Evolutionary conservation across 2,888 invertebrate genomes (phyloP), one percentile per base, ranked within the genome.

Genomic region (Nymphalis polychloros): DNA sequence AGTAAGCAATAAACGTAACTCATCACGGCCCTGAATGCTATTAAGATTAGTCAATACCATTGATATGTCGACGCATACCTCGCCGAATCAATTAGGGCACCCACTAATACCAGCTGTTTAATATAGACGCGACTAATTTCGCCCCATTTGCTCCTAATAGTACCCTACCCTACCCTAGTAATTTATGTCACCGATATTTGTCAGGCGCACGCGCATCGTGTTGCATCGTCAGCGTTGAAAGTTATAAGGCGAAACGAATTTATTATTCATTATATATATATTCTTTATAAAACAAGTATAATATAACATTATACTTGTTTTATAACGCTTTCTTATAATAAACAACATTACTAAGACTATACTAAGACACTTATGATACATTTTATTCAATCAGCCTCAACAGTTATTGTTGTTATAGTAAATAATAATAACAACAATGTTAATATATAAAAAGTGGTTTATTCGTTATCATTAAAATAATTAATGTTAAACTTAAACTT

Each of bases 101-200:
- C 75, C 72, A 76, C 72, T 69, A 74, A 75, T 73, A 73, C 81
- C 82, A 81, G 81, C 84, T 82, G 81, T 80, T 77, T 75, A 74
- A 70, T 78, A 77, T 72, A 78, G 81, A 84, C 82, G 83, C 85
- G 81, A 80, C 80, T 82, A 80, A 82, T 82, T 81, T 81, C 78
- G 73, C 80, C 81, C 82, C 80, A 84, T 86, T 85, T 82, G 78
- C 77, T 78, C 75, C 78, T 77, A 80, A 81, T 82, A 81, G 80
- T 81, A 84, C 84, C 79, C 27, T 31, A 31, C 27, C 27, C 27
- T 79, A 79, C 80, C 79, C 76, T 73, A 57, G 75, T 83, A 82
- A 86, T 86, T 86, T 85, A 86, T 87, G 77, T 75, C 76, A 71
- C 73, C 76, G 75, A 71, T 77, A 79, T 82, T 81, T 81, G 80